Conservation (phyloP, 2,888 invertebrate species). For the Stenoptilia bipunctidactyla region DNA sequence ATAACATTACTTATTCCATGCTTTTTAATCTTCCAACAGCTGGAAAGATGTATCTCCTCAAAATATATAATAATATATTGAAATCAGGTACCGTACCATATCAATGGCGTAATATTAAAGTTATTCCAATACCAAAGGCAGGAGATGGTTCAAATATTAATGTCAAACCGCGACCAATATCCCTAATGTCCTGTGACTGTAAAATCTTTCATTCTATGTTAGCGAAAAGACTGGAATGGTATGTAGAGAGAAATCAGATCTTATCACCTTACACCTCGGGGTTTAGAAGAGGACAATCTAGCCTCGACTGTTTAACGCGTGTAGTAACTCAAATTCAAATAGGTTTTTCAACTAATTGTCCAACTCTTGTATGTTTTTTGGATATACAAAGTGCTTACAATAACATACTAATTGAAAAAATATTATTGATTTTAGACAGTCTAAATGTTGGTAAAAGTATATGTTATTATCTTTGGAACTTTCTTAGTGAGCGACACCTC, state of each 20-base stretch:
- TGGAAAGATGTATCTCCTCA: not conserved
- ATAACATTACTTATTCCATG: not conserved
- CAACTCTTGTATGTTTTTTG: not conserved
- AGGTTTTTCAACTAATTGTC: not conserved
- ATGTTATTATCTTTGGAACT: not conserved
- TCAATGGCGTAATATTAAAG: not conserved
- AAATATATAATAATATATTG: not conserved
- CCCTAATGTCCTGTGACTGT: not conserved
- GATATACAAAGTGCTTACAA: not conserved
- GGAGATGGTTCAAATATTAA: not conserved
- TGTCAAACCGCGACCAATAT: not conserved
- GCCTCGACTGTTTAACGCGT: not conserved
- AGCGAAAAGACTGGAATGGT: not conserved
- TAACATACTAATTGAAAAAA: not conserved
- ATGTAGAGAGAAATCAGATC: not conserved
- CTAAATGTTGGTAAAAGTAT: not conserved
- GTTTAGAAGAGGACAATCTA: not conserved
- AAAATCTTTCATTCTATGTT: not conserved
- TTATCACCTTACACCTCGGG: not conserved
- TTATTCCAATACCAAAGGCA: not conserved
- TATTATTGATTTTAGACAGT: not conserved
- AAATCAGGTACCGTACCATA: not conserved
- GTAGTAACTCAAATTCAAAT: not conserved
- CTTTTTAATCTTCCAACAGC: not conserved
- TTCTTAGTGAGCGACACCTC: not conserved